These are phyloP conservation scores for Peucedramus taeniatus DNA, from an alignment of 2,113 vertebrate genomes.

Conservation along the genomic window DNA sequence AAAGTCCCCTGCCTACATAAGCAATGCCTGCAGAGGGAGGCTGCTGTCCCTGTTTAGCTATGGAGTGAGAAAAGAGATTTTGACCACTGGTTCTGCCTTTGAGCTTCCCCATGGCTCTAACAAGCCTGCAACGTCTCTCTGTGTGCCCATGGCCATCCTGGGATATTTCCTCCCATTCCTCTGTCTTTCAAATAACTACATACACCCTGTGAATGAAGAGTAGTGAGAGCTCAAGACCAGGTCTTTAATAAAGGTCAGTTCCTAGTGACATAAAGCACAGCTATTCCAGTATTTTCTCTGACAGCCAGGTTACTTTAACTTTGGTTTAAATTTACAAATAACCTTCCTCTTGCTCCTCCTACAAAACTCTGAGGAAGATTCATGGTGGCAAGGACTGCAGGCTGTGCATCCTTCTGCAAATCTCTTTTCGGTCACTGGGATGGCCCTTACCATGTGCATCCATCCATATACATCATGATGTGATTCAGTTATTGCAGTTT, in stretches of 20 bases:
- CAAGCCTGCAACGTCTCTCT: neutral
- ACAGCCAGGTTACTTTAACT: neutral
- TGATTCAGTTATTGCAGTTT: neutral
- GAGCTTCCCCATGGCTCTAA: accelerated
- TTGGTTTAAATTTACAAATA: conserved; percentile 8
- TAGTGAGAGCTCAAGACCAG: accelerated
- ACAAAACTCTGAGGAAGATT: neutral
- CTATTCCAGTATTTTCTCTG: neutral
- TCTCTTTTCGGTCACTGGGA: neutral
- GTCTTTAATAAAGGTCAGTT: neutral
- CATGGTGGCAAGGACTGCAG: neutral
- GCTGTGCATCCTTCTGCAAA: neutral
- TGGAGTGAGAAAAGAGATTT: neutral
- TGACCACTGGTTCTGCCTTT: neutral
- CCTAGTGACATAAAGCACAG: neutral
- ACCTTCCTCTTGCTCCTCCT: neutral
- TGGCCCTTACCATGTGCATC: neutral
- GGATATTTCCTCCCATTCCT: neutral
- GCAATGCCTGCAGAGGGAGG: neutral
- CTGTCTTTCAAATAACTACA: neutral
- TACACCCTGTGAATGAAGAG: neutral
- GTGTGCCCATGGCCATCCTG: neutral
- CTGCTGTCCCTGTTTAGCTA: neutral
- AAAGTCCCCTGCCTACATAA: neutral
- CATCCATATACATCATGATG: neutral